Conservation (phyloP, 1,140 invertebrate genomes). For the Monomorium pharaonis region DNA sequence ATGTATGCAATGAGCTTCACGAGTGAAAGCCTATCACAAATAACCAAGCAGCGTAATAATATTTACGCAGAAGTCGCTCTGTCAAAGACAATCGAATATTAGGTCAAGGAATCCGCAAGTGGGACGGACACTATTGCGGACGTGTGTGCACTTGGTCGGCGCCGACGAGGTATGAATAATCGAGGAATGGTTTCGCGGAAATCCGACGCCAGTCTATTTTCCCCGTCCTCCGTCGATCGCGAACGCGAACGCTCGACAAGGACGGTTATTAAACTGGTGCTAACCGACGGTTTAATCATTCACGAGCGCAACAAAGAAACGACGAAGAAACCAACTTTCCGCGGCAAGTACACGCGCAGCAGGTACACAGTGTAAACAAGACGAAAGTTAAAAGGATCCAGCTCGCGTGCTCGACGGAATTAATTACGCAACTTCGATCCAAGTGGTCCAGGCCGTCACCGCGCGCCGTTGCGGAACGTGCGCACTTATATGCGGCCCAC, state of each 20-base stretch:
- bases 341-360: conserved; percentile 36
- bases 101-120: conserved; percentile 51
- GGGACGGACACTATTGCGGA: not conserved
- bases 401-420: conserved; percentile 32
- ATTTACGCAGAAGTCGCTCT: conserved; percentile 27
- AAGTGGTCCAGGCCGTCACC: not conserved
- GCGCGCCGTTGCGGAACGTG: conserved; percentile 19
- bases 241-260: conserved; percentile 5
- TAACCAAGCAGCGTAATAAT: not conserved
- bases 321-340: conserved; percentile 20
- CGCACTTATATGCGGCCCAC: conserved; percentile 22
- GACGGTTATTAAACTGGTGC: conserved; percentile 33
- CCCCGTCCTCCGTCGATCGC: not conserved
- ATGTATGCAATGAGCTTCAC: not conserved
- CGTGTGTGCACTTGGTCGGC: not conserved
- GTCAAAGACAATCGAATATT: conserved; percentile 26
- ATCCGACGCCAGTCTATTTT: conserved; percentile 55
- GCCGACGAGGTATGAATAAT: conserved; percentile 58
- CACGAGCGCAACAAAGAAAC: conserved; percentile 20
- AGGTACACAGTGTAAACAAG: conserved; percentile 27
- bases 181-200: conserved; percentile 48
- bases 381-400: conserved; percentile 59
- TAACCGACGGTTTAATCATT: conserved; percentile 56
- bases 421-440: conserved; percentile 64
- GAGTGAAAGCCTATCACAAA: not conserved